Percentiles rank a stretch among this genome's conserved stretches.
phyloP scores from a whole-genome alignment of 2,888 invertebrate genomes.

The Megalurothrips usitatus region DNA sequence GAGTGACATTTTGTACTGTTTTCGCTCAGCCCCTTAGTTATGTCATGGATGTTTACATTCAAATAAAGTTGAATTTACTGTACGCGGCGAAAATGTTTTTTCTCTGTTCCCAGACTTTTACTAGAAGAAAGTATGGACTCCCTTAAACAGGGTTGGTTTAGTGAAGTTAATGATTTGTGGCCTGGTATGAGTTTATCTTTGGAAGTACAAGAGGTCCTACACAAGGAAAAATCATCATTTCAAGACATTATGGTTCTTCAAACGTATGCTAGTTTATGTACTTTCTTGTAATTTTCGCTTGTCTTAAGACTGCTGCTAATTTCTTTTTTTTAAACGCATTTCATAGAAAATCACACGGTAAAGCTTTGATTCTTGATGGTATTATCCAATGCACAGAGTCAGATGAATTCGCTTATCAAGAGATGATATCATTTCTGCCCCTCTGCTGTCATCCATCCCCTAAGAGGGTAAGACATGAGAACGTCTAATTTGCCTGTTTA shows the following conservation, averaged over 20 bases:
- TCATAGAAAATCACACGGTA: slow-evolving; percentile 71
- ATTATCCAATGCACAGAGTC: slow-evolving; percentile 94
- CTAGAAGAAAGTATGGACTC: slow-evolving; percentile 56
- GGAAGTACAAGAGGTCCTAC: slow-evolving; percentile 72
- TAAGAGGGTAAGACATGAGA: slow-evolving; percentile 58
- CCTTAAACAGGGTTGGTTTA: slow-evolving; percentile 83
- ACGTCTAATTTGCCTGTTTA: background rate
- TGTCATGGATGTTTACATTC: too few relatives aligned
- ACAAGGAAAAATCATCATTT: slow-evolving; percentile 72
- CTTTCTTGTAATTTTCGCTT: slow-evolving; percentile 30
- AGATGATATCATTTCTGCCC: slow-evolving; percentile 95
- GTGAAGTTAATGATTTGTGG: slow-evolving; percentile 86
- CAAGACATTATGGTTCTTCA: slow-evolving; percentile 81
- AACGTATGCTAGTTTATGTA: slow-evolving; percentile 54
- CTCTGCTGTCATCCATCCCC: slow-evolving; percentile 88
- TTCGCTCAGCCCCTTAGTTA: too few relatives aligned
- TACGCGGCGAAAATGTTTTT: background rate
- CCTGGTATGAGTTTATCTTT: slow-evolving; percentile 85
- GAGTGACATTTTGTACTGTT: too few relatives aligned
- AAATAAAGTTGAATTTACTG: too few relatives aligned
- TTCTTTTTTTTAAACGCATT: slow-evolving; percentile 35
- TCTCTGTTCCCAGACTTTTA: background rate
- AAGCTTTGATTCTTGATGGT: slow-evolving; percentile 84
- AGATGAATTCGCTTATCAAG: slow-evolving; percentile 97
- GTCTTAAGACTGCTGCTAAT: background rate